Conservation (phyloP, 2,113 vertebrate species). For the Rafetus swinhoei region DNA sequence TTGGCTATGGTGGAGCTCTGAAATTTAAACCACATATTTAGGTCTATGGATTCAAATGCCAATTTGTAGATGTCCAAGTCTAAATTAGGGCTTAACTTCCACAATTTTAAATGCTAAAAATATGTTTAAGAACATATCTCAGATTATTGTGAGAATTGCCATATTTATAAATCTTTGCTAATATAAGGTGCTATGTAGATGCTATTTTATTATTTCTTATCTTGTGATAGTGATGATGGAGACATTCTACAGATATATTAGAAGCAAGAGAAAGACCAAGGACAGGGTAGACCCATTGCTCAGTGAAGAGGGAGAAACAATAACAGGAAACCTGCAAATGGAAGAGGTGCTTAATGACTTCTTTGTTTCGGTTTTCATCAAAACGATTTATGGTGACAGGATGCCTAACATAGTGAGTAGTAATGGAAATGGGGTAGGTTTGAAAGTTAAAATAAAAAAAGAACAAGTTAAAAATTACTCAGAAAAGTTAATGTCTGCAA, state of each 20-base stretch:
- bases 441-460: no score
- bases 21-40: not conserved
- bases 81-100: not conserved
- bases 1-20: not conserved
- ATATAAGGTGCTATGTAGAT: constrained; percentile 27
- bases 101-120: not conserved
- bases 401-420: no score
- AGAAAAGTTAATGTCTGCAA: no score
- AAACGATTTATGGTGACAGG: no score
- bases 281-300: no score
- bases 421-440: no score
- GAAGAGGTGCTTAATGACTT: no score
- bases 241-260: not conserved
- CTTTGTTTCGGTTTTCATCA: no score
- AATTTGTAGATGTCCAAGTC: constrained; percentile 18
- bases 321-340: no score
- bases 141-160: constrained; percentile 48
- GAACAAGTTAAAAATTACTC: no score
- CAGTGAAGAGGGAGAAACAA: no score
- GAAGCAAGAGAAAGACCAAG: no score
- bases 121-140: constrained; percentile 41
- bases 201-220: constrained; percentile 25
- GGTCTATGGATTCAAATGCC: constrained; percentile 17
- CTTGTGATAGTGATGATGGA: constrained; percentile 43
- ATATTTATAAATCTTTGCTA: constrained; percentile 19